phyloP scores from a whole-genome alignment of 2,888 invertebrate species.

The Tetranychus piercei region DNA sequence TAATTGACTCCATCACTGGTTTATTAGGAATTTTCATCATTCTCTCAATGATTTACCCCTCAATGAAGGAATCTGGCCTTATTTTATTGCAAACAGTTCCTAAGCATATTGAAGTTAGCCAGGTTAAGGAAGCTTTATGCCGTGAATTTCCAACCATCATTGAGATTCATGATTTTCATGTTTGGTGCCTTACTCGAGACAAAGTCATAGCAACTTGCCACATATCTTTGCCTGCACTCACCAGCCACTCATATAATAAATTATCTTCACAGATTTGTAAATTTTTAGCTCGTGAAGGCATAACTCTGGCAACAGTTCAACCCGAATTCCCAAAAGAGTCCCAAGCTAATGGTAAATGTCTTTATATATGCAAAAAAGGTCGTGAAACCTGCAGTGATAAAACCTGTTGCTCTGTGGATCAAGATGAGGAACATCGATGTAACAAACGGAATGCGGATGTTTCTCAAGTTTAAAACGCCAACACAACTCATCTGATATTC shows the following conservation, averaged over 20 bases:
- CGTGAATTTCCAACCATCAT: conserved; percentile 49
- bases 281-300: conserved; percentile 25
- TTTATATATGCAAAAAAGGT: not conserved
- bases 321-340: conserved; percentile 47
- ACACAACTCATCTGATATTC: not conserved
- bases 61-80: conserved; percentile 71
- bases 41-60: conserved; percentile 56
- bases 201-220: conserved; percentile 67
- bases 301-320: conserved; percentile 43
- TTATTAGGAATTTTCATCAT: conserved; percentile 52
- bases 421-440: not conserved
- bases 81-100: conserved; percentile 83
- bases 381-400: not conserved
- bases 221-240: conserved; percentile 44
- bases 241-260: conserved; percentile 38
- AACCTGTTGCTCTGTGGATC: not conserved
- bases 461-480: not conserved
- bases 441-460: no score
- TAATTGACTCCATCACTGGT: conserved; percentile 49
- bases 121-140: conserved; percentile 45
- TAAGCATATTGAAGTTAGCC: conserved; percentile 58
- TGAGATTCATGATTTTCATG: conserved; percentile 67
- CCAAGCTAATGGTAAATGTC: not conserved
- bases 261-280: conserved; percentile 20
- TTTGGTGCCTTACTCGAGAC: conserved; percentile 64